Conservation (phyloP, 2,113 vertebrate species). For the Herpetotheres cachinnans region DNA sequence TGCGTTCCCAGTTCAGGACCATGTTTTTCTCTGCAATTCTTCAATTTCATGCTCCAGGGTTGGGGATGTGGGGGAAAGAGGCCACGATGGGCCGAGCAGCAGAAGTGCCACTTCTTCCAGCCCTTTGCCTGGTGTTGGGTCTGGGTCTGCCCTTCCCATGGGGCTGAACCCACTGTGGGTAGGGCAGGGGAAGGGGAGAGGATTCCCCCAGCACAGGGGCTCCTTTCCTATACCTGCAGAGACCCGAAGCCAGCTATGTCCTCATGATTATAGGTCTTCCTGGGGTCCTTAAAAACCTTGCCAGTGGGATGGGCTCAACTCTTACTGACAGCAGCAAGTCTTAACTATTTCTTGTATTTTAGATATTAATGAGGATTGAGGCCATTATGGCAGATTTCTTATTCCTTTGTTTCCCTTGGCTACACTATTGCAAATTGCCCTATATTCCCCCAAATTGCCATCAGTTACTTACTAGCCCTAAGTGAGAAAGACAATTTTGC, state of each 20-base stretch:
- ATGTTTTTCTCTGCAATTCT: background rate
- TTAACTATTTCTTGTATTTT: background rate
- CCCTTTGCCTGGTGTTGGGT: accelerated
- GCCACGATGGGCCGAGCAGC: background rate
- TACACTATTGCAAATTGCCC: background rate
- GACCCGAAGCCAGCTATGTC: background rate
- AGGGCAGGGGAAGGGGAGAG: background rate
- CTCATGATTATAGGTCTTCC: background rate
- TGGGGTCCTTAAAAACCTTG: background rate
- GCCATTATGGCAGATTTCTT: background rate
- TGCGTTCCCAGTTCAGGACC: background rate
- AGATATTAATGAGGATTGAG: background rate
- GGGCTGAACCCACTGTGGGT: background rate
- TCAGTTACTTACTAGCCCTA: background rate
- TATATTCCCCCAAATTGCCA: background rate
- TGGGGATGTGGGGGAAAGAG: accelerated
- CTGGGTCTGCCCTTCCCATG: background rate
- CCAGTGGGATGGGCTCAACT: background rate
- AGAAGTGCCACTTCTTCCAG: background rate
- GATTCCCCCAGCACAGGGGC: accelerated
- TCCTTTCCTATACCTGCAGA: background rate
- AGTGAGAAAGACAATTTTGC: background rate
- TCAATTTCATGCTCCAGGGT: no score
- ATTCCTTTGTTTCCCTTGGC: accelerated
- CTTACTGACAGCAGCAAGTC: background rate